Evolutionary conservation across 2,797 vertebrate species (phyloP).

Genomic region (Adrianichthys oophorus): DNA sequence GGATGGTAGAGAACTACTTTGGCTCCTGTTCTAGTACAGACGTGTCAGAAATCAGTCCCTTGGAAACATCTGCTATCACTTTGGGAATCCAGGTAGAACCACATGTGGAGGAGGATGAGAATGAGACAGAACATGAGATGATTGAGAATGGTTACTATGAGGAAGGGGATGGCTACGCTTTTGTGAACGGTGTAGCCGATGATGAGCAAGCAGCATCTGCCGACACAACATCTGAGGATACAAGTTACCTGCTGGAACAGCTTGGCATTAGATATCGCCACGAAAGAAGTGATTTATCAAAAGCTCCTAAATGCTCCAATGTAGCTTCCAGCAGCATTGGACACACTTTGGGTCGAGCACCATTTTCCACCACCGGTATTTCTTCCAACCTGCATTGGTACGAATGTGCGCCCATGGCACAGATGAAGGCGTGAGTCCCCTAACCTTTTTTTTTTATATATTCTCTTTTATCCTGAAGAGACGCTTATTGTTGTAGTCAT

Average conservation of each 20-base stretch:
- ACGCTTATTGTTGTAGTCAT: constrained; percentile 1
- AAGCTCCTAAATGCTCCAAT: constrained; percentile 80
- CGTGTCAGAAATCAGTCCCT: constrained; percentile 84
- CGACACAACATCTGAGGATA: constrained; percentile 56
- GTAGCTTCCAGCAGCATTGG: constrained; percentile 74
- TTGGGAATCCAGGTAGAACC: constrained; percentile 71
- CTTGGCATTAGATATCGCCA: constrained; percentile 76
- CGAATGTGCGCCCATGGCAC: constrained; percentile 85
- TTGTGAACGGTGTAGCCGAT: constrained; percentile 79
- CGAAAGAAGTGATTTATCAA: constrained; percentile 74
- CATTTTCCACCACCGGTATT: constrained; percentile 67
- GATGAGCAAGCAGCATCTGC: constrained; percentile 67
- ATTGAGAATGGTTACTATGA: constrained; percentile 97
- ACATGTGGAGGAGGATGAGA: constrained; percentile 57
- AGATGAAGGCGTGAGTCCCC: constrained; percentile 91
- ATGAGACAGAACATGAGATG: constrained; percentile 88
- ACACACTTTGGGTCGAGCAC: constrained; percentile 73
- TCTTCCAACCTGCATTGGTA: constrained; percentile 85
- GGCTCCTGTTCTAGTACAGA: constrained; percentile 87
- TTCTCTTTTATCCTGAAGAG: constrained; percentile 2
- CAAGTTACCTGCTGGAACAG: constrained; percentile 70
- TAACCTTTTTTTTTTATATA: constrained; percentile 7
- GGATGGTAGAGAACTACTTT: constrained; percentile 97
- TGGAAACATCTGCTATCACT: constrained; percentile 78
- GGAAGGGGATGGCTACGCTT: constrained; percentile 82